These are phyloP conservation scores for Halictus ligatus DNA, from an alignment of 2,888 invertebrate species.

Conservation along the genomic window DNA sequence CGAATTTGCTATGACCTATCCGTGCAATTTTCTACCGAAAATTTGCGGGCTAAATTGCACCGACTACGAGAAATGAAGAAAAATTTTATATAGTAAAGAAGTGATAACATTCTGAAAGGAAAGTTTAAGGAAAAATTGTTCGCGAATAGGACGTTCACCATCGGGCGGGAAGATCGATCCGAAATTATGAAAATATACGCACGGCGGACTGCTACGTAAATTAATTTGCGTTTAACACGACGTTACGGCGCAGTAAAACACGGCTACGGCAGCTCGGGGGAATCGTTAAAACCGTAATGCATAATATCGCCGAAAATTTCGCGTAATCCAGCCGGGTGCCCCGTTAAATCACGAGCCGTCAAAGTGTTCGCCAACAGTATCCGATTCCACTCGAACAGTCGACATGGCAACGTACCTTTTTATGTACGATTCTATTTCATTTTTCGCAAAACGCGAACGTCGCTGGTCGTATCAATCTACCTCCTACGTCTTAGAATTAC, in stretches of 20 bases:
- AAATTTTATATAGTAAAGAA: too few species aligned
- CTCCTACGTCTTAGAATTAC: too few species aligned
- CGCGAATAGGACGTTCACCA: not conserved
- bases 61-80: not conserved
- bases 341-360: not conserved
- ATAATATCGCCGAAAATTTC: slow-evolving; percentile 38
- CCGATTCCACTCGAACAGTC: not conserved
- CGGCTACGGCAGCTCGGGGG: slow-evolving; percentile 27
- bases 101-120: too few species aligned
- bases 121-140: not conserved
- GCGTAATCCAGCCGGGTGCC: slow-evolving; percentile 20
- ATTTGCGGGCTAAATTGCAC: not conserved
- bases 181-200: slow-evolving; percentile 45
- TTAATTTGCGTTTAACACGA: slow-evolving; percentile 52
- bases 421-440: not conserved
- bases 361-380: not conserved
- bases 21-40: too few species aligned
- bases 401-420: not conserved
- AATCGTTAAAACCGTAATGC: slow-evolving; percentile 40
- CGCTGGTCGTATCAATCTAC: too few species aligned
- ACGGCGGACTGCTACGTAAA: slow-evolving; percentile 33
- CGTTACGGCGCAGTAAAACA: slow-evolving; percentile 42
- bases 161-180: slow-evolving; percentile 30
- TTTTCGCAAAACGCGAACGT: not conserved
- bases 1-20: not conserved